Percentiles rank a stretch among this genome's conserved stretches.
Evolutionary conservation across 2,113 vertebrate species (phyloP).

Genomic region (Dicentrarchus labrax): DNA sequence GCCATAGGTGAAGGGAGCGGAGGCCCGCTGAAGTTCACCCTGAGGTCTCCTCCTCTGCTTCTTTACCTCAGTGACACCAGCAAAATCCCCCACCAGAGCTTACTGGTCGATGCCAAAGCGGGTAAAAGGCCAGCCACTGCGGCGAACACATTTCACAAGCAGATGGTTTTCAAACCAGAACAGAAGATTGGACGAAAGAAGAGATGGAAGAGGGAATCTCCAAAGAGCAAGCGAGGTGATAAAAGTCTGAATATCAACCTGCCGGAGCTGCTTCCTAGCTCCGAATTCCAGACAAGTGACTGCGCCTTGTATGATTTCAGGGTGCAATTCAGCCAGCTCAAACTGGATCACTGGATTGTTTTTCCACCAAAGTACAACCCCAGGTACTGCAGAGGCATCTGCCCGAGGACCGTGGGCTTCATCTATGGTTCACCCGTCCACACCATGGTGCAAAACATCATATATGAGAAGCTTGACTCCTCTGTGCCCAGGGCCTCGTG

Average conservation of each 20-base stretch:
- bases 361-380: constrained; percentile 94
- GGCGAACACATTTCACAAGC: constrained; percentile 29
- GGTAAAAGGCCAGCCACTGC: constrained; percentile 12
- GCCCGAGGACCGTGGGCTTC: constrained; percentile 88
- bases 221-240: constrained; percentile 45
- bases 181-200: constrained; percentile 68
- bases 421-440: constrained; percentile 93
- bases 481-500: constrained; percentile 91
- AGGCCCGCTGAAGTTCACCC: constrained; percentile 52
- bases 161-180: constrained; percentile 35
- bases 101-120: constrained; percentile 46
- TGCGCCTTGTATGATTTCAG: constrained; percentile 93
- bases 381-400: constrained; percentile 93
- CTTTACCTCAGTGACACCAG: constrained; percentile 93
- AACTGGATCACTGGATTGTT: constrained; percentile 95
- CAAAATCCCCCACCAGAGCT: constrained; percentile 83
- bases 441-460: constrained; percentile 95
- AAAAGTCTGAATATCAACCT: constrained; percentile 70
- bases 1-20: constrained; percentile 25
- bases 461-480: constrained; percentile 91
- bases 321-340: constrained; percentile 92
- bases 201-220: constrained; percentile 79
- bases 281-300: constrained; percentile 86
- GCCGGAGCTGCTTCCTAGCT: constrained; percentile 84
- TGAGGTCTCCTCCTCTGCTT: constrained; percentile 88